A percentile compares a stretch with the other conserved stretches of the same genome.
phyloP scores from a whole-genome alignment of 2,113 vertebrate genomes.

The Chamaetylas fuelleborni region DNA sequence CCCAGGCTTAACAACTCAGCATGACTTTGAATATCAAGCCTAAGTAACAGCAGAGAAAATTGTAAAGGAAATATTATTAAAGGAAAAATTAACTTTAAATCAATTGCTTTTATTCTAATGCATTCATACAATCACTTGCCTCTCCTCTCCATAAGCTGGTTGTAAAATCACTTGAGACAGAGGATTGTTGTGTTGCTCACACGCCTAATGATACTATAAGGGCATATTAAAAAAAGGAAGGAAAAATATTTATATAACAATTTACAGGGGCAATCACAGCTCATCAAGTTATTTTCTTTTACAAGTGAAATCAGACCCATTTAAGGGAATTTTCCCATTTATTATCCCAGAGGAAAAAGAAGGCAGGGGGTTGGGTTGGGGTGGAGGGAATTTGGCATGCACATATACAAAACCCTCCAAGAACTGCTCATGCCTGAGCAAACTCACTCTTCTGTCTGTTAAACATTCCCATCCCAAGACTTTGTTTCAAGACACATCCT shows the following conservation, averaged over 20 bases:
- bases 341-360: background rate
- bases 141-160: constrained; percentile 20
- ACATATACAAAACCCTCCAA: background rate
- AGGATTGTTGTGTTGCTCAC: background rate
- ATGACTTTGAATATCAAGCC: background rate
- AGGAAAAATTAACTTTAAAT: constrained; percentile 30
- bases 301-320: background rate
- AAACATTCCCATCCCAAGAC: constrained; percentile 14
- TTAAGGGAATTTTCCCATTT: background rate
- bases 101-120: constrained; percentile 26
- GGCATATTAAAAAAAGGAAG: background rate
- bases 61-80: background rate
- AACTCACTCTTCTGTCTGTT: background rate
- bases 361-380: background rate
- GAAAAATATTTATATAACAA: constrained; percentile 27
- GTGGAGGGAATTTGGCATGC: background rate
- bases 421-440: background rate
- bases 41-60: constrained; percentile 2
- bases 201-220: background rate
- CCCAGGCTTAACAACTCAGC: background rate
- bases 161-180: constrained; percentile 46
- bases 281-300: constrained; percentile 31
- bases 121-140: constrained; percentile 19
- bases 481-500: constrained; percentile 25
- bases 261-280: constrained; percentile 12